These are phyloP conservation scores for Gorilla gorilla DNA, from an alignment of 2,113 vertebrate genomes.

Conservation along the genomic window DNA sequence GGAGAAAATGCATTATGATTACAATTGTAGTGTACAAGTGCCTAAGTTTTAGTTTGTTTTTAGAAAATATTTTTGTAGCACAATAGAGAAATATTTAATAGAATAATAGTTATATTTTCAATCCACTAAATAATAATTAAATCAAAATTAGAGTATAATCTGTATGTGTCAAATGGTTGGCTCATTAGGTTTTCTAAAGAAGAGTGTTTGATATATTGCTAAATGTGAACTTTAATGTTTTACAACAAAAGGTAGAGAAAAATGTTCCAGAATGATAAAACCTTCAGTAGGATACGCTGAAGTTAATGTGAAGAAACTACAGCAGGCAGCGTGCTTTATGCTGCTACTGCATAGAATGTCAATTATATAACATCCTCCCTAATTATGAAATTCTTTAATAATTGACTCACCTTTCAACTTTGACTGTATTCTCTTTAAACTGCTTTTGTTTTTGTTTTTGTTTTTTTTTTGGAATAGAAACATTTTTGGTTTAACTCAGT, in stretches of 20 bases:
- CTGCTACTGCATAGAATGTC: background rate
- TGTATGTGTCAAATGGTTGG: background rate
- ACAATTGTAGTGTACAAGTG: background rate
- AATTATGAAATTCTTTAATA: slow-evolving; percentile 18
- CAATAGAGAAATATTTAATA: background rate
- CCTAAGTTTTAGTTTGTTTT: background rate
- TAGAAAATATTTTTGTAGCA: background rate
- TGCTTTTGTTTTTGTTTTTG: background rate
- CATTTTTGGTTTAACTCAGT: background rate
- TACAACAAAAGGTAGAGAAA: slow-evolving; percentile 42
- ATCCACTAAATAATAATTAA: slow-evolving; percentile 5
- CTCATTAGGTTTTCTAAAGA: slow-evolving; percentile 3
- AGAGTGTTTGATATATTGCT: slow-evolving; percentile 8
- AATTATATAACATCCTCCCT: background rate
- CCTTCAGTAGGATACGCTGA: background rate
- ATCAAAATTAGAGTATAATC: background rate
- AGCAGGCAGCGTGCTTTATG: background rate
- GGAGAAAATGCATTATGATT: background rate
- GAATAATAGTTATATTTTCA: background rate
- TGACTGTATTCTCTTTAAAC: background rate
- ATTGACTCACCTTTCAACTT: background rate
- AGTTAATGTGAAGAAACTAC: background rate
- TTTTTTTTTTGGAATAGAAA: background rate
- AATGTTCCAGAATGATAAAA: slow-evolving; percentile 15
- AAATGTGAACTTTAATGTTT: slow-evolving; percentile 23